Percentiles rank a stretch among this genome's conserved stretches.
These are phyloP conservation scores for Pseudomyrmex gracilis DNA, from an alignment of 1,140 invertebrate genomes.

Conservation along the genomic window DNA sequence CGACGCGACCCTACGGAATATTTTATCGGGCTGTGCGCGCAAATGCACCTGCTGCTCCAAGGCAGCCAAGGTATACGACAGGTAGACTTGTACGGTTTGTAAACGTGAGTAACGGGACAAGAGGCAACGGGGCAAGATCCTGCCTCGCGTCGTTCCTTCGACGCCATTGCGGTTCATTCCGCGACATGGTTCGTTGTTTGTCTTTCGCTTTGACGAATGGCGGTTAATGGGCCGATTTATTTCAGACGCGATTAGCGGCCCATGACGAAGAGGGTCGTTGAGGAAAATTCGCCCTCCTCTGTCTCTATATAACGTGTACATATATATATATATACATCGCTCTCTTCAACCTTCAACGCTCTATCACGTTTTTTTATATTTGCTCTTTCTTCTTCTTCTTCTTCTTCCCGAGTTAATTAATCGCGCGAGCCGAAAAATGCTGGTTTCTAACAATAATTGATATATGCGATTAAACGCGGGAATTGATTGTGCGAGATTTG, in stretches of 20 bases:
- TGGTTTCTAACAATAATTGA: slow-evolving; percentile 29
- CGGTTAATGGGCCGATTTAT: slow-evolving; percentile 67
- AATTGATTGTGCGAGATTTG: neutral
- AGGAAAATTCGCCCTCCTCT: slow-evolving; percentile 42
- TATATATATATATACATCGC: too few relatives aligned
- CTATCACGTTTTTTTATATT: neutral
- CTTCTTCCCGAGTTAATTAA: slow-evolving; percentile 15
- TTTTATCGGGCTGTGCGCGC: slow-evolving; percentile 53
- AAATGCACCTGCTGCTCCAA: slow-evolving; percentile 2
- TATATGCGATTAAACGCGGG: neutral
- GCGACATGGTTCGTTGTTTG: slow-evolving; percentile 31
- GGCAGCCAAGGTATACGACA: too few relatives aligned
- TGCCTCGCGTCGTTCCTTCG: slow-evolving; percentile 12
- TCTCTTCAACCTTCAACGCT: neutral
- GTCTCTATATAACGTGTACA: neutral
- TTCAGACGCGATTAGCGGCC: slow-evolving; percentile 58
- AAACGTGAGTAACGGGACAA: neutral
- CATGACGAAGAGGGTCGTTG: slow-evolving; percentile 39
- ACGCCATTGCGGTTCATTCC: neutral
- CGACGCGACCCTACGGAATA: slow-evolving; percentile 67
- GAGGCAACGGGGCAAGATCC: neutral
- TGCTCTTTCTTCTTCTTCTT: slow-evolving; percentile 8
- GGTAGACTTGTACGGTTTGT: neutral
- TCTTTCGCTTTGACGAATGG: slow-evolving; percentile 57
- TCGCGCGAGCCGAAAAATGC: neutral